Evolutionary conservation across 2,888 invertebrate species (phyloP), one percentile per base, ranked within the genome.

Genomic region (Melinaea marsaeus): DNA sequence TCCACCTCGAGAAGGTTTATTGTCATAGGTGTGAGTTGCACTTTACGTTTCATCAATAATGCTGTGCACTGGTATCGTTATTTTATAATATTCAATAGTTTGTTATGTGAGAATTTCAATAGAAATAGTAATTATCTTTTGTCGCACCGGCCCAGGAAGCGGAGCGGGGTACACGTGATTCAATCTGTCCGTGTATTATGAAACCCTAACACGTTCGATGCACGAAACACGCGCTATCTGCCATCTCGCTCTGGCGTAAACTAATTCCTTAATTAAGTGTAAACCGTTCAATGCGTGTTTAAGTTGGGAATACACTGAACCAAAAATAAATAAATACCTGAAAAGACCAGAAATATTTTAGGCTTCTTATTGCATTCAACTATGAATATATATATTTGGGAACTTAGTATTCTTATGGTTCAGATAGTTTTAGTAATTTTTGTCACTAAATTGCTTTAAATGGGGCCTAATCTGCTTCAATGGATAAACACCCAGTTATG

Each of bases 261-360:
- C 77, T 81, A 82, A 84, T 82, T 80, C 79, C 77, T 80, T 84
- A 83, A 84, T 84, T 83, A 84, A 82, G 80, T 78, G 79, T 77
- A 79, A 80, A 80, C 74, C 74, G 74, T 71, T 77, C 71, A 67
- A 73, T 76, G 75, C 74, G 75, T 72, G 71, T 68, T 64, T 66
- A 67, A 65, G 70, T 48, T 63, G 61, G 61, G 57, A 61, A 58
- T 55, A 62, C 65, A 71, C 61, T 63, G 67, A n/a, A n/a, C n/a
- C n/a, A n/a, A n/a, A n/a, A n/a, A n/a, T n/a, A n/a, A n/a, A n/a
- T n/a, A n/a, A n/a, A n/a, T n/a, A n/a, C n/a, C n/a, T n/a, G n/a
- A n/a, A 22, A 22, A 22, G 22, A 22, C 22, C 46, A n/a, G 0
- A 3, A 13, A 46, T n/a, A n/a, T 11, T 46, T n/a, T 46, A 46